Conservation (phyloP, 2,797 vertebrate species). For the Adrianichthys oophorus region DNA sequence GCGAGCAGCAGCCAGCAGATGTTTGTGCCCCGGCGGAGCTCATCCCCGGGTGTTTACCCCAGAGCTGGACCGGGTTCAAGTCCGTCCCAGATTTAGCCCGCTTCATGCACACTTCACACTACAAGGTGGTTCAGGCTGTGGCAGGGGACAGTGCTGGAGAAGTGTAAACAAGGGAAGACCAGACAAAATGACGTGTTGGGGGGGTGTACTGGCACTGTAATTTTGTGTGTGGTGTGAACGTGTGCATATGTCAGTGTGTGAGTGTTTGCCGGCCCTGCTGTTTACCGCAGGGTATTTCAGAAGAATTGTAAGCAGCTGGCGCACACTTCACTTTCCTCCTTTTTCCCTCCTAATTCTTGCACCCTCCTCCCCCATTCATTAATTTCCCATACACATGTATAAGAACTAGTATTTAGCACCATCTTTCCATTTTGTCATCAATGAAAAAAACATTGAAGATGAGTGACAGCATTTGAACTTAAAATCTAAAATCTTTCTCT, state of each 20-base stretch:
- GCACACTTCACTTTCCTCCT: constrained; percentile 30
- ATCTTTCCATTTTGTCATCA: neutral
- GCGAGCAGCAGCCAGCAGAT: constrained; percentile 28
- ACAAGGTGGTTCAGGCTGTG: constrained; percentile 49
- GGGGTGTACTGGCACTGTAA: constrained; percentile 51
- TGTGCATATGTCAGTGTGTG: constrained; percentile 44
- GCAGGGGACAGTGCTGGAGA: constrained; percentile 53
- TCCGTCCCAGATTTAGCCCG: constrained; percentile 47
- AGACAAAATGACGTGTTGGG: constrained; percentile 71
- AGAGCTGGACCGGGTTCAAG: constrained; percentile 28
- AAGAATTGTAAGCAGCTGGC: constrained; percentile 70
- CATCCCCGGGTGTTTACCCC: constrained; percentile 28
- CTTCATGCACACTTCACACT: constrained; percentile 47
- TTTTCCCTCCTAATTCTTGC: constrained; percentile 25
- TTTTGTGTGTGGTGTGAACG: constrained; percentile 40
- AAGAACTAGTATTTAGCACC: constrained; percentile 18
- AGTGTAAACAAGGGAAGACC: constrained; percentile 70
- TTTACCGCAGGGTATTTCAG: constrained; percentile 69
- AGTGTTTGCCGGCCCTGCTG: constrained; percentile 61
- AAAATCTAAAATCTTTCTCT: too few species aligned
- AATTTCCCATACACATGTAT: too few species aligned
- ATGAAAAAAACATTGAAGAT: too few species aligned
- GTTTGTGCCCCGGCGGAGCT: constrained; percentile 30
- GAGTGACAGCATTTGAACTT: too few species aligned
- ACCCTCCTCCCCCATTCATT: neutral